Base-by-base conservation (phyloP, 2,888 invertebrate genomes). In the Eucera pruinosa region DNA sequence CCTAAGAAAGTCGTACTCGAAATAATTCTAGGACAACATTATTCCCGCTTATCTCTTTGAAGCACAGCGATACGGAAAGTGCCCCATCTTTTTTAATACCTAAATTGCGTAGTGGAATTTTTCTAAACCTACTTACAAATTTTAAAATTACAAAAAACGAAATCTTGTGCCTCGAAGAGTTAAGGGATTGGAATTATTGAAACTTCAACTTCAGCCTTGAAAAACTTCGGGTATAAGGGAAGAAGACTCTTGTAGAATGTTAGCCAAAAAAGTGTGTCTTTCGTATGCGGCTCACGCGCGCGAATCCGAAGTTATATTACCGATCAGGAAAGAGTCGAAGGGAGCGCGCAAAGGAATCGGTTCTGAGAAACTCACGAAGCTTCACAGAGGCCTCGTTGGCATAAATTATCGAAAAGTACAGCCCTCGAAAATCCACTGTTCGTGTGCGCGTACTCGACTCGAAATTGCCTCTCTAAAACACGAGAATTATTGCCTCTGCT, bases 341-440 rank as follows among this genome's bases (percentile, higher is more conserved):
- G 30, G 60, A 5, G 6, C 33, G 25, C 33, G 27, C 43, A 23
- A 2, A 45, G 64, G 76, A 73, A 73, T 77, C 67, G 70, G 57
- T 82, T 82, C 82, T 69, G 64, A 71, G 82, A 82, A 81, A 68
- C 64, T 69, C 60, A 58, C 61, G 36, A 58, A 43, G 60, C n/a
- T n/a, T n/a, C 64, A 55, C 64, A 23, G 65, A 66, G 60, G 69
- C 52, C 75, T 82, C 75, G 78, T 82, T 83, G 81, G 78, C 80
- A 78, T 83, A 84, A 84, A 83, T 84, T 84, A 84, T 83, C 82
- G 82, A 82, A 84, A 84, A 84, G 83, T 83, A 78, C 80, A 81
- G 75, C 75, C 75, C 75, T 78, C 75, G 77, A 83, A 83, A 84
- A 81, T 79, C 69, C 73, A 69, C 67, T 70, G 80, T 54, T 72